Evolutionary conservation across 2,888 invertebrate species (phyloP).

Genomic region (Tanypteryx hageni): DNA sequence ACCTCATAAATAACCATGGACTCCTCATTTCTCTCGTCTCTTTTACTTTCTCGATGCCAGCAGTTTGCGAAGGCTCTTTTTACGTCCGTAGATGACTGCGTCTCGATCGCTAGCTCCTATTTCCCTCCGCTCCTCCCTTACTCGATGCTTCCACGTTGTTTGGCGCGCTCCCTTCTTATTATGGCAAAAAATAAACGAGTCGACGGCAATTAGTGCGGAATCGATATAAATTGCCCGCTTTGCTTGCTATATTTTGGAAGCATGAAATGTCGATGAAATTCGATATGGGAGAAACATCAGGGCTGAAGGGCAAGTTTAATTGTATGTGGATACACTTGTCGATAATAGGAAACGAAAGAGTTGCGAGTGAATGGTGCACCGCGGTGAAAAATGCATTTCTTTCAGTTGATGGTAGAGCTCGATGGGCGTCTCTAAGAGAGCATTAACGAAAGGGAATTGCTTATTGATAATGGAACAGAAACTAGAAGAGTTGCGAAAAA

Average conservation of each 20-base stretch:
- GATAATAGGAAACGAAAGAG: background rate
- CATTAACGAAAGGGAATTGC: no score
- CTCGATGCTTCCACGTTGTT: background rate
- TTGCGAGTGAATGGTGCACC: background rate
- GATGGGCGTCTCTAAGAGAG: background rate
- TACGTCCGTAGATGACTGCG: background rate
- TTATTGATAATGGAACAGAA: no score
- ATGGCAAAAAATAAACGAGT: background rate
- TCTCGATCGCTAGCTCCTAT: background rate
- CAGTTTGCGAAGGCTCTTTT: background rate
- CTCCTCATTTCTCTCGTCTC: background rate
- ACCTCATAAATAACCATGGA: slow-evolving; percentile 28
- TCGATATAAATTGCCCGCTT: no score
- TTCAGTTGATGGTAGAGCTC: background rate
- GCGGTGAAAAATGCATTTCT: background rate
- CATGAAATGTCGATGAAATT: no score
- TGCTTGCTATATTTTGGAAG: no score
- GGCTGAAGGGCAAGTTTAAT: background rate
- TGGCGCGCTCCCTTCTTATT: background rate
- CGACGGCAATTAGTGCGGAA: no score
- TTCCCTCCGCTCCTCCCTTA: background rate
- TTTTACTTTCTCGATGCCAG: background rate
- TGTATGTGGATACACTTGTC: background rate
- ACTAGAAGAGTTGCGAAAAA: no score
- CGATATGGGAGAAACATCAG: no score